Conservation (phyloP, 2,797 vertebrate genomes). For the Mormyrops boulengeri region DNA sequence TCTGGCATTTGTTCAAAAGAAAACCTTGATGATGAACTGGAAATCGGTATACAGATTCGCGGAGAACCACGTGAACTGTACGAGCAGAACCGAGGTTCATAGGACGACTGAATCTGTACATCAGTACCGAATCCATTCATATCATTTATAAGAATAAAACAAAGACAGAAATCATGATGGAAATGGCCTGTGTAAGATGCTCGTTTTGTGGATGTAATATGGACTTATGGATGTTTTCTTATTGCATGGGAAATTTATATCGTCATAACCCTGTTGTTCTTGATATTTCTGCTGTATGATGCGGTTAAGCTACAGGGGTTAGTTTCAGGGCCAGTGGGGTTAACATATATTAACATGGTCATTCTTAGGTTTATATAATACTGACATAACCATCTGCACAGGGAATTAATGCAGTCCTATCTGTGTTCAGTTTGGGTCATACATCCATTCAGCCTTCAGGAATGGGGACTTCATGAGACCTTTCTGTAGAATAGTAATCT, state of each 20-base stretch:
- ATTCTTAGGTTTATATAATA: conserved; percentile 37
- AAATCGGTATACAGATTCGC: conserved; percentile 15
- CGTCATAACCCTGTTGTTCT: conserved; percentile 53
- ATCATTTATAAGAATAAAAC: conserved; percentile 55
- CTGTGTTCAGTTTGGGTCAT: conserved; percentile 68
- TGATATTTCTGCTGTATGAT: conserved; percentile 63
- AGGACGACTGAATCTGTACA: conserved; percentile 21
- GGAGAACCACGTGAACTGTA: conserved; percentile 16
- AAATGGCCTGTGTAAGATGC: conserved; percentile 36
- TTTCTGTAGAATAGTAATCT: conserved; percentile 61
- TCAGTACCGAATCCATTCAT: conserved; percentile 22
- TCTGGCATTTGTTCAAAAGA: not conserved
- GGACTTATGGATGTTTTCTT: conserved; percentile 1
- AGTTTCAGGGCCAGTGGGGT: conserved; percentile 27
- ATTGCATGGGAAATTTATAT: conserved; percentile 78
- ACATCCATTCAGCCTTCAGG: not conserved
- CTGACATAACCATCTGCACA: conserved; percentile 43
- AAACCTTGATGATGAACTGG: not conserved
- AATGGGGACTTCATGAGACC: conserved; percentile 50
- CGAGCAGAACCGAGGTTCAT: conserved; percentile 38
- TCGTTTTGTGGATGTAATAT: conserved; percentile 15
- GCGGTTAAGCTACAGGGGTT: conserved; percentile 33
- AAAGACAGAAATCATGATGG: conserved; percentile 68
- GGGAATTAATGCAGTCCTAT: conserved; percentile 41
- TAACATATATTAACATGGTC: conserved; percentile 33